A percentile compares a stretch with the other conserved stretches of the same genome.
Evolutionary conservation across 2,113 vertebrate species (phyloP).

Genomic region (Spheniscus mendiculus): DNA sequence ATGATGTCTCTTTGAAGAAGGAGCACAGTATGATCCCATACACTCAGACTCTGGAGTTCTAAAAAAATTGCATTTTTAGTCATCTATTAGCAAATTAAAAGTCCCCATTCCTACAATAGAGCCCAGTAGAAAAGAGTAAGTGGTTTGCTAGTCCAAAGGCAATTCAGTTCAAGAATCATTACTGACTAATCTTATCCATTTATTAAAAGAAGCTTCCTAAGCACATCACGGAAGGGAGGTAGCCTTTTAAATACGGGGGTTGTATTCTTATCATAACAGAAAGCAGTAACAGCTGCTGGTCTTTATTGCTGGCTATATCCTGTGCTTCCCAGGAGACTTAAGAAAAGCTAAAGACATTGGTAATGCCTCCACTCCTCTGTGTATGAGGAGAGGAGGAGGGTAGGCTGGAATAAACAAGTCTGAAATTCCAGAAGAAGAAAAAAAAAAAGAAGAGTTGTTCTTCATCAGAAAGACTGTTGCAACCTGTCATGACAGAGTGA

Average conservation of each 20-base stretch:
- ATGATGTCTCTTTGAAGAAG: not conserved
- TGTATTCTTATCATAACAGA: not conserved
- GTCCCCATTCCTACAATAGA: not conserved
- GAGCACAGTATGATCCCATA: not conserved
- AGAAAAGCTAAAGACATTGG: not conserved
- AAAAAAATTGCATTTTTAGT: not conserved
- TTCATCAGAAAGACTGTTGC: not conserved
- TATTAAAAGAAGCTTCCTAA: not conserved
- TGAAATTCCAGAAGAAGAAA: not conserved
- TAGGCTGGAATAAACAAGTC: not conserved
- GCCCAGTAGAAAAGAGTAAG: not conserved
- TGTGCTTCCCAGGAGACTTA: not conserved
- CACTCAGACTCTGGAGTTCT: not conserved
- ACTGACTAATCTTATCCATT: not conserved
- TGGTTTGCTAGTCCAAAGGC: not conserved
- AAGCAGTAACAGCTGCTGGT: not conserved
- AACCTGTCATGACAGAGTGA: not conserved
- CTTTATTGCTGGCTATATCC: not conserved
- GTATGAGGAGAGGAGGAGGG: not conserved
- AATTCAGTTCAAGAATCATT: not conserved
- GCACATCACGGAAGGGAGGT: not conserved
- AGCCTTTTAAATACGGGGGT: not conserved
- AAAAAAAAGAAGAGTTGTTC: not conserved
- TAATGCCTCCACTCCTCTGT: not conserved
- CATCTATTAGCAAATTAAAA: not conserved